Base-by-base conservation (phyloP, 2,113 vertebrate genomes). In the Oncorhynchus gorbuscha region DNA sequence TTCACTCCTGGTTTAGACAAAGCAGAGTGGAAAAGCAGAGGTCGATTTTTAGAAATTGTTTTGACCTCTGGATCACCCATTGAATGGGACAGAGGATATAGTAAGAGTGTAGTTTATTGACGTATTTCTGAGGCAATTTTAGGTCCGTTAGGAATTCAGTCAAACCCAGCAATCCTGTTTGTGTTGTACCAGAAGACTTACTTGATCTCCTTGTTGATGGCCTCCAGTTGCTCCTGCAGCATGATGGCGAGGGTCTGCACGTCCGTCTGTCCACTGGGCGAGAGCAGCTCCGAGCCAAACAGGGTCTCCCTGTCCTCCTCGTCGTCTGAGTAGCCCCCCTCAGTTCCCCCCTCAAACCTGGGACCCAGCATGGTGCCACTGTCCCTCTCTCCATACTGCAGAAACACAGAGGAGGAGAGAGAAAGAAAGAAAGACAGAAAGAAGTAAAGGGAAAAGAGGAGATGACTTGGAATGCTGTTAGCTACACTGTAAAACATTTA, bases 181-280 rank as follows among this genome's bases (percentile, higher is more conserved):
- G 39, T 0, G 9, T 9, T 45, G 39, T 45, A 45, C 39, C 9
- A 9, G 16, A 55, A 18, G 51, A 55, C 95, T 89, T 83, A 97
- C 96, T 97, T 96, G 86, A 97, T 97, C 89, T 97, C 96, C 82
- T 97, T 97, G 91, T 97, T 97, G 84, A 97, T 97, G 82, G 96
- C 96, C 82, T 97, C 96, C 81, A 97, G 92, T 86, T 97, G 96
- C 77, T 97, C 96, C 90, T 97, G 96, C 16, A 97, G 93, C 96
- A 97, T 96, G 81, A 97, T 96, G 84, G 96, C 96, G 69, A 97
- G 90, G 0, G 96, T 97, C 90, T 97, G 96, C 30, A 97, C 96
- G 3, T 97, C 96, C 0, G 96, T 96, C 91, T 97, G 96, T 16
- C 96, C 96, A 0, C 95, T 96, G 69, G 96, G 96, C 20, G 96